Evolutionary conservation across 2,888 invertebrate genomes (phyloP).

Genomic region (Callimorpha dominula): DNA sequence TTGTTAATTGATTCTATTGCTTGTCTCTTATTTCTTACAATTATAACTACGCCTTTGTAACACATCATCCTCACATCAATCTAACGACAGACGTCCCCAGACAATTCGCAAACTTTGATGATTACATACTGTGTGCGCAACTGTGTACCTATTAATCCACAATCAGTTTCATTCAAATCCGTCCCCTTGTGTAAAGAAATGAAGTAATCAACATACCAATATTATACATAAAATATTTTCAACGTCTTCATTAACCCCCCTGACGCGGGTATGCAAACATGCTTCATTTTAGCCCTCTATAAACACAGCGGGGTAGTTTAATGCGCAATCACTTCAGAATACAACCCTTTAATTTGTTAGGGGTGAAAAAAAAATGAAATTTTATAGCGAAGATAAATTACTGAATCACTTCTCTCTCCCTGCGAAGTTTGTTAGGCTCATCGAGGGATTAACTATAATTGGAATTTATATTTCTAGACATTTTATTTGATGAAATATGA

Average conservation of each 20-base stretch:
- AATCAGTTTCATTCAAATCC: background rate
- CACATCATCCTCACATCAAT: background rate
- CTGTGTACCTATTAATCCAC: background rate
- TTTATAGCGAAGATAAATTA: constrained; percentile 6
- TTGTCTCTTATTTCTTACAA: background rate
- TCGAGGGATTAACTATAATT: constrained; percentile 1
- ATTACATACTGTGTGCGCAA: background rate
- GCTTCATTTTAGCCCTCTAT: constrained; percentile 16
- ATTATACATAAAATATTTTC: constrained; percentile 5
- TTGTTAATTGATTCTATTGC: background rate
- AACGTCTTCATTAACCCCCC: constrained; percentile 18
- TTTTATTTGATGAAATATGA: background rate
- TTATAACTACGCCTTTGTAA: background rate
- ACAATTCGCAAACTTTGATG: background rate
- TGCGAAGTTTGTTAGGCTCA: constrained; percentile 7
- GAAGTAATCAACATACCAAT: constrained; percentile 12
- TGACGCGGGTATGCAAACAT: constrained; percentile 13
- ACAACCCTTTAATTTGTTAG: constrained; percentile 21
- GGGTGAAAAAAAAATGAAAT: constrained; percentile 14
- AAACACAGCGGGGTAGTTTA: constrained; percentile 16
- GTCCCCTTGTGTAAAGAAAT: background rate
- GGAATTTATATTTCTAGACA: background rate
- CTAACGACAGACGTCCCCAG: background rate
- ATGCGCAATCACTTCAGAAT: constrained; percentile 19
- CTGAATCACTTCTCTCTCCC: background rate